Evolutionary conservation across 2,888 invertebrate genomes (phyloP), one percentile per base, ranked within the genome.

Genomic region (Papilio demoleus): DNA sequence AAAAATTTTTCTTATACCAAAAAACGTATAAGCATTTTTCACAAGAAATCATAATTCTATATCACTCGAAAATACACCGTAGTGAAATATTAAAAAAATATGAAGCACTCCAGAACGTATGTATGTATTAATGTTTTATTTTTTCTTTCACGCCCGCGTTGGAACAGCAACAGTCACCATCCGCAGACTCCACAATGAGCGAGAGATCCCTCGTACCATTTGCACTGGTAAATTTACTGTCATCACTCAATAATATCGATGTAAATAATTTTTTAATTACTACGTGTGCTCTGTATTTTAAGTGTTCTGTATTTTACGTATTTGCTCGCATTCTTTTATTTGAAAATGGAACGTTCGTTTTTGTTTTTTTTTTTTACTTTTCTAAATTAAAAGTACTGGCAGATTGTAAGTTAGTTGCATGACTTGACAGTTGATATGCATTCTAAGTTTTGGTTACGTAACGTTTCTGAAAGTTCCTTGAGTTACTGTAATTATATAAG

Each of bases 121-220:
- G 4, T 11, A 14, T 6, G 6, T n/a, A 24, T 12, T 76, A 72
- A 70, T 71, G 58, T 67, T 67, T 77, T 65, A 85, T 73, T 85
- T 78, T 88, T 79, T 86, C 77, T 89, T 88, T 79, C 90, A 87
- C 85, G 88, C 85, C 67, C 58, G 63, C 73, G 68, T 68, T 69
- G 84, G 76, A 79, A 82, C 88, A 89, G 87, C 90, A 90, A 77
- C 93, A 93, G 73, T 93, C 93, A 1, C 93, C 93, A 17, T 93
- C 93, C 45, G 93, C 93, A 19, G 93, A 93, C 79, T 93, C 93
- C 8, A 93, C 93, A 12, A 92, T 93, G 92, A 93, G 93, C 85
- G 93, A 93, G 81, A 79, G 93, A 75, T 93, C 93, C 19, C 86
- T 92, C 70, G 91, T 92, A 71, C 93, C 93, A 59, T 93, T 89